Evolutionary conservation across 2,797 vertebrate genomes (phyloP).

Genomic region (Malurus leucopterus): DNA sequence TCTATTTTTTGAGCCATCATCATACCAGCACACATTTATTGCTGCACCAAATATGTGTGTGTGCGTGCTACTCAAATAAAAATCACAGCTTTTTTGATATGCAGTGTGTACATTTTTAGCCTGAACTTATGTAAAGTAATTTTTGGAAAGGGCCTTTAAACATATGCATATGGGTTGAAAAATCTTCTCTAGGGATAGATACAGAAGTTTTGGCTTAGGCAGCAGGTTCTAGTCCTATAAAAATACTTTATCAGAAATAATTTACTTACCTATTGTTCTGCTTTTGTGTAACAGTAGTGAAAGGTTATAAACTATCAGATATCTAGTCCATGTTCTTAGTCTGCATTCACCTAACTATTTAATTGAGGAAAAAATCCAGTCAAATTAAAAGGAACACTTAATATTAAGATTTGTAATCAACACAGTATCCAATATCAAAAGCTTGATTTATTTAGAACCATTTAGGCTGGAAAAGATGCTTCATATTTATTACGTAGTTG

Average conservation of each 20-base stretch:
- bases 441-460: background rate
- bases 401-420: background rate
- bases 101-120: conserved; percentile 34
- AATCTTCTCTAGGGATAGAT: background rate
- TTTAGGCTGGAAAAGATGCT: background rate
- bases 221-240: background rate
- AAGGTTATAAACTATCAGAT: background rate
- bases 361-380: background rate
- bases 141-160: conserved; percentile 31
- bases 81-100: conserved; percentile 43
- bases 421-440: background rate
- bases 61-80: background rate
- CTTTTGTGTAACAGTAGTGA: background rate
- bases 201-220: background rate
- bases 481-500: background rate
- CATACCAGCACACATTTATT: conserved; percentile 29
- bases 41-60: conserved; percentile 12
- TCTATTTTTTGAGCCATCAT: conserved; percentile 25
- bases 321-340: background rate
- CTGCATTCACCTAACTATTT: background rate
- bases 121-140: conserved; percentile 38
- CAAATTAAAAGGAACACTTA: background rate
- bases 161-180: conserved; percentile 54
- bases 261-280: background rate
- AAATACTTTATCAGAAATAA: background rate